Evolutionary conservation across 2,888 invertebrate genomes (phyloP).

Genomic region (Cheilosia pagana): DNA sequence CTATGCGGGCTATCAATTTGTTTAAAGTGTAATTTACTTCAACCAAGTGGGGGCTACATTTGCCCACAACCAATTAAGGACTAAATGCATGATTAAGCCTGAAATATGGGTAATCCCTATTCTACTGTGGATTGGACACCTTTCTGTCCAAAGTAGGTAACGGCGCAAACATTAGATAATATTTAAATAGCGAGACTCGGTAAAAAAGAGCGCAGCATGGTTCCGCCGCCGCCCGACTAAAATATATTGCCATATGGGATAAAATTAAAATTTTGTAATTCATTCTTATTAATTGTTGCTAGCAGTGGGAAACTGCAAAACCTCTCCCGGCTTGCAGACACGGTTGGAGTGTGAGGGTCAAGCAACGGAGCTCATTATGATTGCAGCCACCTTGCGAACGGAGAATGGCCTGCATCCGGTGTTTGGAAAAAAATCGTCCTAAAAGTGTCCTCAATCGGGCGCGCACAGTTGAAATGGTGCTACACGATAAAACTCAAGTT

Average conservation of each 20-base stretch:
- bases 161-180: conserved; percentile 50
- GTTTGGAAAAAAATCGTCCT: neutral
- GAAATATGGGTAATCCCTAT: conserved; percentile 13
- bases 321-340: conserved; percentile 2
- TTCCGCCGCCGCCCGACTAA: neutral
- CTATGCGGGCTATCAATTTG: neutral
- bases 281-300: conserved; percentile 65
- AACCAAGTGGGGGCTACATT: neutral
- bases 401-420: conserved; percentile 12
- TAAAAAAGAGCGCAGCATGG: conserved; percentile 12
- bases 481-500: neutral
- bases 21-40: neutral
- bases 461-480: neutral
- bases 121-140: conserved; percentile 28
- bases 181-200: conserved; percentile 48
- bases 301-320: neutral
- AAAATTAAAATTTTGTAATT: conserved; percentile 59
- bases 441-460: too few species aligned
- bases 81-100: conserved; percentile 54
- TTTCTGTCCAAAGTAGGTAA: conserved; percentile 24
- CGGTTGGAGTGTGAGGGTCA: conserved; percentile 14
- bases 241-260: conserved; percentile 56
- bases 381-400: conserved; percentile 27
- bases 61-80: conserved; percentile 42
- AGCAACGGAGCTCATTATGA: conserved; percentile 37